Evolutionary conservation across 2,888 invertebrate species (phyloP).

Genomic region (Drepanosiphum platanoidis): DNA sequence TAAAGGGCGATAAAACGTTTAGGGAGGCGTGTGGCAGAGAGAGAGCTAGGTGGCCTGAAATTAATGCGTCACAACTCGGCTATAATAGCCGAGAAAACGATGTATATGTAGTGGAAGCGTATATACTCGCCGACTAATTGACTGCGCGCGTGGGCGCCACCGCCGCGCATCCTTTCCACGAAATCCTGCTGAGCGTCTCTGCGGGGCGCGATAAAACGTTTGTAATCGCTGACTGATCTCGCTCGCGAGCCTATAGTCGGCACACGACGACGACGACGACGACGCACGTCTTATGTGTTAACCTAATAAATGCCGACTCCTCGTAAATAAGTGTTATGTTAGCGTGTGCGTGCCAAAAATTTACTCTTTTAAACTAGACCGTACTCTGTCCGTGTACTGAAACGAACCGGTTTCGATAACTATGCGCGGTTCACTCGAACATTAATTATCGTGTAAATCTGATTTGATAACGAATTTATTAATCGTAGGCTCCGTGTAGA

Average conservation of each 20-base stretch:
- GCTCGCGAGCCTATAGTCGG: not conserved
- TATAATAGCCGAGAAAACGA: conserved; percentile 24
- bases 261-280: not conserved
- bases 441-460: too few relatives aligned
- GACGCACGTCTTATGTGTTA: too few relatives aligned
- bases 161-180: not conserved
- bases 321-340: too few relatives aligned
- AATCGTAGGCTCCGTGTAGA: too few relatives aligned
- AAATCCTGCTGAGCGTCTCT: not conserved
- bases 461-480: too few relatives aligned
- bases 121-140: not conserved
- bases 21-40: not conserved
- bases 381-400: too few relatives aligned
- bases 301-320: too few relatives aligned
- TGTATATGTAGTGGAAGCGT: too few relatives aligned
- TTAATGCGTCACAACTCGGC: not conserved
- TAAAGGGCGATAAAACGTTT: conserved; percentile 29
- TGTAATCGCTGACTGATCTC: not conserved
- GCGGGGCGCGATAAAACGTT: not conserved
- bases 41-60: conserved; percentile 5
- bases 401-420: too few relatives aligned
- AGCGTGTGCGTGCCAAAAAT: too few relatives aligned
- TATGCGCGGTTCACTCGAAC: too few relatives aligned
- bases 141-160: not conserved
- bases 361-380: too few relatives aligned